phyloP scores from a whole-genome alignment of 2,113 vertebrate species.

The Hippocampus abdominalis region DNA sequence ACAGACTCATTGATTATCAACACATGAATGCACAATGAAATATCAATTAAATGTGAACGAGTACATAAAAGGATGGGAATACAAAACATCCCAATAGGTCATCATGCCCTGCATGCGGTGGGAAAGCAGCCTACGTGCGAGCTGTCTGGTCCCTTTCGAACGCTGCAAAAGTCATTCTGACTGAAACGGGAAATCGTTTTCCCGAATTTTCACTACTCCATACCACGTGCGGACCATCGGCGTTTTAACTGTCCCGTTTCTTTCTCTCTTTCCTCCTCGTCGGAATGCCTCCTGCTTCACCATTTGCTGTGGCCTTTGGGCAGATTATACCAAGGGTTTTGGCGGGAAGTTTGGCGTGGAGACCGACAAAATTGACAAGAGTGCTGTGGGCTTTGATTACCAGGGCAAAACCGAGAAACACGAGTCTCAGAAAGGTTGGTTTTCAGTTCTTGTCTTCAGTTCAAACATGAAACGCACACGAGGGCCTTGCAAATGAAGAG shows the following conservation, averaged over 20 bases:
- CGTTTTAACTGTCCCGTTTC: neutral
- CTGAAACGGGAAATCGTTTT: too few relatives aligned
- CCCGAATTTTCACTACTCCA: neutral
- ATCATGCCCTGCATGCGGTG: too few relatives aligned
- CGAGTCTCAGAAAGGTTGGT: conserved; percentile 89
- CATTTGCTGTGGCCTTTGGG: neutral
- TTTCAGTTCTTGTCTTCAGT: neutral
- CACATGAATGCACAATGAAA: too few relatives aligned
- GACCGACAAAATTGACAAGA: conserved; percentile 93
- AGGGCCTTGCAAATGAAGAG: too few relatives aligned
- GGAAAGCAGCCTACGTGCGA: too few relatives aligned
- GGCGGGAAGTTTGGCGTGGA: conserved; percentile 90
- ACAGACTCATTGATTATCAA: too few relatives aligned
- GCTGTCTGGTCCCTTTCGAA: too few relatives aligned
- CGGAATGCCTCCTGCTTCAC: neutral
- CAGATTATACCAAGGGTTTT: conserved; percentile 90
- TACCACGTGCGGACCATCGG: neutral
- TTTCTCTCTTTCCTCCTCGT: neutral
- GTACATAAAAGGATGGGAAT: too few relatives aligned
- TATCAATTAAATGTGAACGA: too few relatives aligned
- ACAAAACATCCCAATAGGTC: too few relatives aligned
- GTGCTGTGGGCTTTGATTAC: conserved; percentile 92
- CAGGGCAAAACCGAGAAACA: conserved; percentile 91
- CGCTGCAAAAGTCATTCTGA: too few relatives aligned
- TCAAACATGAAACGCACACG: neutral